A percentile compares a stretch with the other conserved stretches of the same genome.
phyloP scores from a whole-genome alignment of 2,888 invertebrate species.

The Xestia xanthographa region DNA sequence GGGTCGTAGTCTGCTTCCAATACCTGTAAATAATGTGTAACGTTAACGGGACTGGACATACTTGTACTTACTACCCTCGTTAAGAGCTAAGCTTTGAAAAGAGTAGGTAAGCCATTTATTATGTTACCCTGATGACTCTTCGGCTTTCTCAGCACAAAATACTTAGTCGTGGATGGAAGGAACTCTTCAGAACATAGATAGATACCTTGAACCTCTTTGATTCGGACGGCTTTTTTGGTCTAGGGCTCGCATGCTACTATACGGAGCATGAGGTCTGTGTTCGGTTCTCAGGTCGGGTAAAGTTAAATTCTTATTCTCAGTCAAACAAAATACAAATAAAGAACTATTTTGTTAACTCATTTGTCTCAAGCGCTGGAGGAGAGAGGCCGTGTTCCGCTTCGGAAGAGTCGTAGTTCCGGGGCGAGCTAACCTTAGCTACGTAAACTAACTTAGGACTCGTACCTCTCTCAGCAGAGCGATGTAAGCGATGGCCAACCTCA shows the following conservation, averaged over 20 bases:
- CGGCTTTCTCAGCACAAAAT: neutral
- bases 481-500: slow-evolving; percentile 99
- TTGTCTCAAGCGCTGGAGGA: neutral
- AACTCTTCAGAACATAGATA: neutral
- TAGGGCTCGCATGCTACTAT: too few relatives aligned
- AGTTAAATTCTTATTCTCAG: neutral
- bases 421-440: neutral
- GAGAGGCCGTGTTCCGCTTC: neutral
- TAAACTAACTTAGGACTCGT: slow-evolving; percentile 34
- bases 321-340: neutral
- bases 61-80: too few relatives aligned
- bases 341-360: neutral
- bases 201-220: neutral
- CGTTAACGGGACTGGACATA: neutral
- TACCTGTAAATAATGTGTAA: slow-evolving; percentile 85
- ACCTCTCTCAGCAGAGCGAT: slow-evolving; percentile 97
- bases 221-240: neutral
- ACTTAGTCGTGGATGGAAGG: neutral
- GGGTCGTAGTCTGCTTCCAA: slow-evolving; percentile 97
- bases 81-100: neutral
- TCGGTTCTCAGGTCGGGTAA: neutral
- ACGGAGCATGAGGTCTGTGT: neutral
- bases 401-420: neutral
- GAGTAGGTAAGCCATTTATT: neutral
- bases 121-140: neutral